A percentile compares a stretch with the other conserved stretches of the same genome.
Evolutionary conservation across 2,888 invertebrate genomes (phyloP).

Genomic region (Leptarthrus brevirostris): DNA sequence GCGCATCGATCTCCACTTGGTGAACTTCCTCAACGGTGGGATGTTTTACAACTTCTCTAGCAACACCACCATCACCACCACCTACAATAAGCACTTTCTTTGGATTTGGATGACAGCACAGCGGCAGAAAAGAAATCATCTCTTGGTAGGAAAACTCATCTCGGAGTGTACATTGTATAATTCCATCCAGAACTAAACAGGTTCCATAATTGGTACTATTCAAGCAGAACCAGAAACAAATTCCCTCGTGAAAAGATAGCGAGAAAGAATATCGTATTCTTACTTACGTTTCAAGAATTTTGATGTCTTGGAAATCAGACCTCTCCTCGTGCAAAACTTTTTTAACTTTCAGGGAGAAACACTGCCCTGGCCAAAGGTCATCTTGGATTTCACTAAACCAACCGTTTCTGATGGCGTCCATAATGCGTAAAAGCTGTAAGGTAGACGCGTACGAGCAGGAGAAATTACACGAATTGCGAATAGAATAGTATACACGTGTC

Average conservation of each 20-base stretch:
- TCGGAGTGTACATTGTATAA: constrained; percentile 94
- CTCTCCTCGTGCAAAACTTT: constrained; percentile 81
- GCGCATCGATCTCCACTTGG: constrained; percentile 95
- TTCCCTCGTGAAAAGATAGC: constrained; percentile 12
- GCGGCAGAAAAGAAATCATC: constrained; percentile 94
- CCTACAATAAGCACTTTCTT: constrained; percentile 94
- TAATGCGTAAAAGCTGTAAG: constrained; percentile 59
- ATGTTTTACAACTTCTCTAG: constrained; percentile 94
- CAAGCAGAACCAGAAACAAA: neutral
- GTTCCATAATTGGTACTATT: constrained; percentile 81
- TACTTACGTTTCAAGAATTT: constrained; percentile 82
- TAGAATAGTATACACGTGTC: too few relatives aligned
- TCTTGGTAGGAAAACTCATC: constrained; percentile 99
- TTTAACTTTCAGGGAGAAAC: constrained; percentile 86
- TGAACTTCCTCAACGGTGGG: constrained; percentile 86
- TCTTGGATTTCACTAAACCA: constrained; percentile 95
- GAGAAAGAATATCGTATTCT: constrained; percentile 1
- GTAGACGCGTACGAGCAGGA: neutral
- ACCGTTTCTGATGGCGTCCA: constrained; percentile 80
- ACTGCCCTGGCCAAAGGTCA: constrained; percentile 90
- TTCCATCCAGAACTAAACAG: constrained; percentile 91
- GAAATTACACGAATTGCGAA: too few relatives aligned
- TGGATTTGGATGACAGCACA: constrained; percentile 91
- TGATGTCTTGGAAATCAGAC: constrained; percentile 86
- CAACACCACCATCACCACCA: constrained; percentile 98